Evolutionary conservation across 2,113 vertebrate genomes (phyloP).

Genomic region (Sisor rabdophorus): DNA sequence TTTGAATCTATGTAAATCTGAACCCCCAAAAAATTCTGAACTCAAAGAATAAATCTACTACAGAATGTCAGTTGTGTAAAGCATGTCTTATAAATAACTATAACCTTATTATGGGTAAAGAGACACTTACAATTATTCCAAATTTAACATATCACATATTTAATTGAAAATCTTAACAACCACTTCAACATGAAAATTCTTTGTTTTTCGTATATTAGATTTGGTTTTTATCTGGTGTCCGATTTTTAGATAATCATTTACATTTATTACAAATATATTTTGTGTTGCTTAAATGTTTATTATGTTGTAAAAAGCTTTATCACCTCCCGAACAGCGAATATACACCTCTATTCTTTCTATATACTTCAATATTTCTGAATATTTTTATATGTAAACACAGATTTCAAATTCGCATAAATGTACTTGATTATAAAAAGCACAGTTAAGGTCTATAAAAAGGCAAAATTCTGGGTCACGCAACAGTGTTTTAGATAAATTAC

Average conservation of each 20-base stretch:
- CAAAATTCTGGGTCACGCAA: neutral
- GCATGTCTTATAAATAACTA: neutral
- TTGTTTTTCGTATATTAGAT: too few species aligned
- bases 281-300: neutral
- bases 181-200: too few species aligned
- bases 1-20: too few species aligned
- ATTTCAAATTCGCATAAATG: neutral
- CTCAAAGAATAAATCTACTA: neutral
- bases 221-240: neutral
- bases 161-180: neutral
- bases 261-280: neutral
- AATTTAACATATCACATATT: neutral
- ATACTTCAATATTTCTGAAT: neutral
- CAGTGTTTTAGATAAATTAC: neutral
- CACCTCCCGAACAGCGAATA: neutral
- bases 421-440: neutral
- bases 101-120: neutral
- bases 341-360: neutral
- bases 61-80: neutral
- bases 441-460: neutral
- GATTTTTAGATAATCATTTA: neutral
- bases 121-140: neutral
- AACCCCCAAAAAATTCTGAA: too few species aligned
- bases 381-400: neutral
- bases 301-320: neutral